Percentiles rank a stretch among this genome's conserved stretches.
These are phyloP conservation scores for Acrocephalus arundinaceus DNA, from an alignment of 2,113 vertebrate species.

Conservation along the genomic window DNA sequence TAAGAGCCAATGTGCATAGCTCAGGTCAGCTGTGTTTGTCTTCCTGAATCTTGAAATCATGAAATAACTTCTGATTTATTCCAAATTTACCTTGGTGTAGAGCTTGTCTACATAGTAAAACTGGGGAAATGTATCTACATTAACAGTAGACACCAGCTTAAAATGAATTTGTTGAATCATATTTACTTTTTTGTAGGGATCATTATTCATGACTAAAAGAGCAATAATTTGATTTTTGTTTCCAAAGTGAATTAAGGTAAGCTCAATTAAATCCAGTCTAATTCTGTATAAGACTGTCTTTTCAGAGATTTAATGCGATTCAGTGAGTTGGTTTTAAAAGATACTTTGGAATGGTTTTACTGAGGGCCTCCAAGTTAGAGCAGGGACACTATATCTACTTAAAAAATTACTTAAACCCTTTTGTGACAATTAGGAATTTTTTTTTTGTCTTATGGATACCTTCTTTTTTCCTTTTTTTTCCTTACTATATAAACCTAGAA, in stretches of 20 bases:
- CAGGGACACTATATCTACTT: neutral
- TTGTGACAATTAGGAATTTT: neutral
- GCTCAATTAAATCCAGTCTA: neutral
- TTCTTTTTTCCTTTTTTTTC: too few relatives aligned
- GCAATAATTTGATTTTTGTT: neutral
- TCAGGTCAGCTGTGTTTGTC: neutral
- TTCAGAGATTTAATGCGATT: neutral
- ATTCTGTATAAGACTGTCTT: neutral
- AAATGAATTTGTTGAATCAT: neutral
- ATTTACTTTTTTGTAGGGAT: neutral
- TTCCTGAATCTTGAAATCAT: neutral
- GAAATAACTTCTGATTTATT: neutral
- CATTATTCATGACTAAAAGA: neutral
- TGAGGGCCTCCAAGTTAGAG: neutral
- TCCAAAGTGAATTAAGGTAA: neutral
- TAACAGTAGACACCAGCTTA: neutral
- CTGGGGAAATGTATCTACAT: neutral
- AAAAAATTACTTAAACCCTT: neutral
- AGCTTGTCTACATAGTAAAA: neutral
- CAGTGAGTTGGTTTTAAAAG: neutral
- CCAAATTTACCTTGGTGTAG: neutral
- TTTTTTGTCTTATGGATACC: neutral
- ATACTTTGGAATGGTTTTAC: neutral
- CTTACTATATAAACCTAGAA: neutral
- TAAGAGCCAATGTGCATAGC: neutral